These are phyloP conservation scores for Ylistrum balloti DNA, from an alignment of 1,140 invertebrate species.

Conservation along the genomic window DNA sequence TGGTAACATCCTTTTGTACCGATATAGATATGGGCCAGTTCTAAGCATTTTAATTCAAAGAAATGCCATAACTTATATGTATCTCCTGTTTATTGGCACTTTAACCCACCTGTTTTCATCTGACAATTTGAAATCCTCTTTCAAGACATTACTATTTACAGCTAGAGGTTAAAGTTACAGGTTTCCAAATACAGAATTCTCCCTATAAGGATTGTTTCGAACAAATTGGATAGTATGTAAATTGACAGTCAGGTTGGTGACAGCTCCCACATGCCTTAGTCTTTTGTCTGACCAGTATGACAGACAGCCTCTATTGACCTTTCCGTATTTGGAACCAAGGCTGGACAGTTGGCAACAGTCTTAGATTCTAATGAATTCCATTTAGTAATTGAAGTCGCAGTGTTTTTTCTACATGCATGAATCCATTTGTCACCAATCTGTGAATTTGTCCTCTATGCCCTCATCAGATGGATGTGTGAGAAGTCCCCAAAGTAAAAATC, in stretches of 20 bases:
- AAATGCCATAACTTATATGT: too few species aligned
- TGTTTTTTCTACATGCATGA: conserved; percentile 39
- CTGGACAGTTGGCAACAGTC: background rate
- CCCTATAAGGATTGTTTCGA: background rate
- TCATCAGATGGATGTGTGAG: background rate
- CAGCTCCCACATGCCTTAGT: conserved; percentile 2
- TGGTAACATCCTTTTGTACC: too few species aligned
- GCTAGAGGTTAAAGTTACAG: background rate
- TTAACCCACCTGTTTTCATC: background rate
- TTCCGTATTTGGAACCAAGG: background rate
- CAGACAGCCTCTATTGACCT: background rate
- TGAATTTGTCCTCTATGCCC: background rate
- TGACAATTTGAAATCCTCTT: background rate
- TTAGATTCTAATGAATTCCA: background rate
- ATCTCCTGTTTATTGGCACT: too few species aligned
- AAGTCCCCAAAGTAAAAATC: background rate
- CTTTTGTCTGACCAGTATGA: conserved; percentile 23
- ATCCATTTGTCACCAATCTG: conserved; percentile 7
- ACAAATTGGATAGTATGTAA: background rate
- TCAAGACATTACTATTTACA: background rate
- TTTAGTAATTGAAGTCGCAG: background rate
- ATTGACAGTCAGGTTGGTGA: background rate
- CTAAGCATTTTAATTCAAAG: too few species aligned
- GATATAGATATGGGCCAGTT: too few species aligned
- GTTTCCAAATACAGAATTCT: background rate